Percentiles rank a stretch among this genome's conserved stretches.
Conservation (phyloP, 2,113 vertebrate species). For the Neotoma lepida region DNA sequence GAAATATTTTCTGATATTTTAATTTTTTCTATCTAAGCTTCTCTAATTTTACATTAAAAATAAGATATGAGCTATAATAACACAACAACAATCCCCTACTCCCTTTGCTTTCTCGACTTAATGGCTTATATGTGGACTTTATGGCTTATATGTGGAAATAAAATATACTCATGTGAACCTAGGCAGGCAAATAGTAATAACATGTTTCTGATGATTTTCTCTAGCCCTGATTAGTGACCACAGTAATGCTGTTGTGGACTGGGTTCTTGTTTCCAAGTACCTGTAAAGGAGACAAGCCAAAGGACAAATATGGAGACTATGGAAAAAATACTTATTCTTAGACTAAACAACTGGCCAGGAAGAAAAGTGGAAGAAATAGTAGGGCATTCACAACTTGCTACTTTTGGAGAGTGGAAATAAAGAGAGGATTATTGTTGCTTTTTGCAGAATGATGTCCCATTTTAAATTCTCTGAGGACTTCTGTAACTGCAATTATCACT, state of each 20-base stretch:
- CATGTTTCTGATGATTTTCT: background rate
- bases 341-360: background rate
- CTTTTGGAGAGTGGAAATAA: background rate
- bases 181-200: background rate
- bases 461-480: constrained; percentile 42
- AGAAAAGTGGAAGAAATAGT: background rate
- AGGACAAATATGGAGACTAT: background rate
- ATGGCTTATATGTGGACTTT: background rate
- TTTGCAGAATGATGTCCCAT: background rate
- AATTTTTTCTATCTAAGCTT: background rate
- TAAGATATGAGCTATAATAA: background rate
- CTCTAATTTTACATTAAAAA: background rate
- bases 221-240: background rate
- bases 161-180: background rate
- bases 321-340: background rate
- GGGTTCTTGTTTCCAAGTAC: background rate
- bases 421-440: background rate
- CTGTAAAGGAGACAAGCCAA: background rate
- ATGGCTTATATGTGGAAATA: background rate
- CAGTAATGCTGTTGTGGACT: background rate
- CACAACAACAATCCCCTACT: background rate
- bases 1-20: background rate
- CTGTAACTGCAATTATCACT: background rate
- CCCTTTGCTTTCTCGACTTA: background rate
- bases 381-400: background rate